Evolutionary conservation across 2,797 vertebrate genomes (phyloP).

Genomic region (Tarsius wallacei): DNA sequence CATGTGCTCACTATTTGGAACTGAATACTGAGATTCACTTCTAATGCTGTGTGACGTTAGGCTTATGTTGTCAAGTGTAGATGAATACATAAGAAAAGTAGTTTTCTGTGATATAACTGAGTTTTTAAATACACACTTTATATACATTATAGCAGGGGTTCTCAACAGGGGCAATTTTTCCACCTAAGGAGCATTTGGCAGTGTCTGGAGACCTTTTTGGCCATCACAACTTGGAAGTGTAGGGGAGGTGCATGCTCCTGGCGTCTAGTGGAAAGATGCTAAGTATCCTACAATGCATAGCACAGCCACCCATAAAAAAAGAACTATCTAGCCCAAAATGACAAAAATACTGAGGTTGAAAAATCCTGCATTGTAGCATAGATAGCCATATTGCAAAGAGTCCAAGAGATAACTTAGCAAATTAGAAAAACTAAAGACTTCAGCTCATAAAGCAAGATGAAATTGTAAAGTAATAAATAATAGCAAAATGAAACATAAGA

Average conservation of each 20-base stretch:
- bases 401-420: not conserved
- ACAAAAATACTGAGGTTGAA: not conserved
- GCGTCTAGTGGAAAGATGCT: not conserved
- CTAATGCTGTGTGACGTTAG: not conserved
- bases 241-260: too few relatives aligned
- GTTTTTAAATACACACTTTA: not conserved
- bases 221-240: not conserved
- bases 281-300: not conserved
- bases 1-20: not conserved
- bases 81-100: not conserved
- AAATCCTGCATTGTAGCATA: not conserved
- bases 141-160: not conserved
- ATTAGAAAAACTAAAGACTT: not conserved
- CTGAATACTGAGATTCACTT: not conserved
- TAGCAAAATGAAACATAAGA: not conserved
- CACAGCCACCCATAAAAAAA: not conserved
- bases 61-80: not conserved
- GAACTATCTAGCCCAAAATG: not conserved
- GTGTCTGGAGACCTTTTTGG: not conserved
- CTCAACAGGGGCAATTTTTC: not conserved
- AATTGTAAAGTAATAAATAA: constrained; percentile 3
- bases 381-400: not conserved
- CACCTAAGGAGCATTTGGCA: not conserved
- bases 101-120: not conserved
- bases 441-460: not conserved